Conservation (phyloP, 2,888 invertebrate species). For the Acanthopleura granulata region DNA sequence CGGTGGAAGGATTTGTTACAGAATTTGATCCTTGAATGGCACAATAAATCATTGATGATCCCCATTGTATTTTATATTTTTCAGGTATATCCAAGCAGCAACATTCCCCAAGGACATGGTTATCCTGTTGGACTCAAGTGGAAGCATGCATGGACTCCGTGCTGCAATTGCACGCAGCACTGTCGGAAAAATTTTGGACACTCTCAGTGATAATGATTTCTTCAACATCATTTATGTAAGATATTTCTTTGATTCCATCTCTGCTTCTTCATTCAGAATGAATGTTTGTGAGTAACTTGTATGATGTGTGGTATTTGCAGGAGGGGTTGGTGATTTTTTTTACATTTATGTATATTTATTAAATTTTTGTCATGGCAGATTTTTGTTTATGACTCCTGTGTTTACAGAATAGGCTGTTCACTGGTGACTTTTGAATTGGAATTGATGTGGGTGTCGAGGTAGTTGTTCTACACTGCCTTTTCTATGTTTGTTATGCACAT, state of each 20-base stretch:
- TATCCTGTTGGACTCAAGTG: slow-evolving; percentile 93
- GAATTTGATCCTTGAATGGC: no score
- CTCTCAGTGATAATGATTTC: slow-evolving; percentile 97
- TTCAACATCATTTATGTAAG: slow-evolving; percentile 86
- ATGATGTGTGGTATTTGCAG: background rate
- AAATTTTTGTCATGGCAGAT: no score
- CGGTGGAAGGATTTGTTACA: no score
- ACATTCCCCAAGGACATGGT: slow-evolving; percentile 98
- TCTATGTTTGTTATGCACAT: no score
- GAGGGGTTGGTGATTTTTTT: background rate
- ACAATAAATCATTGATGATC: no score
- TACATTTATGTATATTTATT: no score
- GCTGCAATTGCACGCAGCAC: slow-evolving; percentile 93
- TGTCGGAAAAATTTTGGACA: slow-evolving; percentile 88
- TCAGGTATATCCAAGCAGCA: slow-evolving; percentile 92
- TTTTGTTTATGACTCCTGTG: no score
- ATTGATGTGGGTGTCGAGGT: no score
- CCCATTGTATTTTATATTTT: background rate
- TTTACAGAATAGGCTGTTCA: no score
- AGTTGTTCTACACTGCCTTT: no score
- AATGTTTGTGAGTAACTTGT: background rate
- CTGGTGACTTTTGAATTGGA: no score
- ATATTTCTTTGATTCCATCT: background rate
- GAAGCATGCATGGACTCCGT: slow-evolving; percentile 94
- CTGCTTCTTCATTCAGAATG: slow-evolving; percentile 4